Conservation (phyloP, 2,888 invertebrate genomes). For the Falcaria lacertinaria region DNA sequence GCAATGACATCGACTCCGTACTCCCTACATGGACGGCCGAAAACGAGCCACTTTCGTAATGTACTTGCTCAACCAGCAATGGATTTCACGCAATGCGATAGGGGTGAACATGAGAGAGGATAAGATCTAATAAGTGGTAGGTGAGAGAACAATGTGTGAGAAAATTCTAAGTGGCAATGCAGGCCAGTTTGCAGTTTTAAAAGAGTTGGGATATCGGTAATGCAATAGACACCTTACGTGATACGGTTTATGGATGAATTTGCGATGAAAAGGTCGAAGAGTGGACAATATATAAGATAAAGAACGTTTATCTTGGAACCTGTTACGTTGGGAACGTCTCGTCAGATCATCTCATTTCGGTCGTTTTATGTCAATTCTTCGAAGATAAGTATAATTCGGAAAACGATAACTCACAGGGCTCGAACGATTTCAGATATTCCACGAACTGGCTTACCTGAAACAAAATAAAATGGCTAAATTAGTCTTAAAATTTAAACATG, state of each 20-base stretch:
- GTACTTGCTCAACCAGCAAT: neutral
- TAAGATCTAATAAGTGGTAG: conserved; percentile 36
- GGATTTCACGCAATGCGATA: conserved; percentile 4
- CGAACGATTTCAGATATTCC: no score
- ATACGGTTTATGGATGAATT: neutral
- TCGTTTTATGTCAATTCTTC: no score
- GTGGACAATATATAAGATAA: no score
- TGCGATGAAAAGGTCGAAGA: no score
- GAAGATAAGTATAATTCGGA: no score
- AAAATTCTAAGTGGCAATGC: conserved; percentile 44
- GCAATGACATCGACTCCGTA: neutral
- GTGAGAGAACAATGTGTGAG: conserved; percentile 39
- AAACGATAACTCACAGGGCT: no score
- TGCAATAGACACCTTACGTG: conserved; percentile 12
- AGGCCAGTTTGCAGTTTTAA: conserved; percentile 21
- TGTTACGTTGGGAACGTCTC: no score
- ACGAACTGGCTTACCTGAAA: neutral
- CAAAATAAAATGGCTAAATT: neutral
- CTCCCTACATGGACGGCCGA: neutral
- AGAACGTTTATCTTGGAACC: no score
- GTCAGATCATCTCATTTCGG: no score
- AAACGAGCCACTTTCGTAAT: neutral
- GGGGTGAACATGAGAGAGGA: conserved; percentile 9
- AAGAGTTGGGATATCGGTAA: conserved; percentile 18
- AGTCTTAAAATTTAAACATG: neutral